Conservation (phyloP, 2,113 vertebrate species). For the Struthio camelus region DNA sequence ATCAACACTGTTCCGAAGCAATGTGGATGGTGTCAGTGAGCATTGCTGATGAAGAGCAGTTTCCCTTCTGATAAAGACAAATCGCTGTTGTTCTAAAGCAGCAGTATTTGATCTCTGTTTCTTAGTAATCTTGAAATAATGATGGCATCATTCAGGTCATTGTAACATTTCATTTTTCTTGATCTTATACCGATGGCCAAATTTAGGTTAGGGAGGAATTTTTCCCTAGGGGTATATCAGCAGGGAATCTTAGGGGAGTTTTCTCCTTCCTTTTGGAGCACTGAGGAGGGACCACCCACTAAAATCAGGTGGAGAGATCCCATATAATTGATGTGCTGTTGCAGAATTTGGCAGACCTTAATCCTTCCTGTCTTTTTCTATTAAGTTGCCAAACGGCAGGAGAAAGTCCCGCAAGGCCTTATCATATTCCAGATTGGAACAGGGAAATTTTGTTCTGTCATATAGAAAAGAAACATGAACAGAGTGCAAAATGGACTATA, state of each 20-base stretch:
- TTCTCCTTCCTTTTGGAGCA: background rate
- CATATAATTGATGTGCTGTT: background rate
- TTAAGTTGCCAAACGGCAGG: slow-evolving; percentile 30
- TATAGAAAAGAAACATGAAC: slow-evolving; percentile 34
- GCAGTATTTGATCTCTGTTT: background rate
- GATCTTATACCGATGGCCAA: slow-evolving; percentile 14
- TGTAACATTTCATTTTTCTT: slow-evolving; percentile 44
- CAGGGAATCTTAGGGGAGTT: background rate
- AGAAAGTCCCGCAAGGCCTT: background rate
- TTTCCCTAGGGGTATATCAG: background rate
- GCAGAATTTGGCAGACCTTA: background rate
- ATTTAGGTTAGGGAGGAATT: background rate
- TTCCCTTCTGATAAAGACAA: background rate
- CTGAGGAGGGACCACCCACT: background rate
- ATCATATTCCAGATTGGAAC: slow-evolving; percentile 50
- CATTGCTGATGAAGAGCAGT: background rate
- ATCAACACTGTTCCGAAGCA: background rate
- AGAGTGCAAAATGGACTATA: slow-evolving; percentile 25
- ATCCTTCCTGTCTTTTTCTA: slow-evolving; percentile 12
- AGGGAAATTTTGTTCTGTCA: slow-evolving; percentile 41
- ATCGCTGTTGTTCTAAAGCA: background rate
- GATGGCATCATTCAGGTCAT: background rate
- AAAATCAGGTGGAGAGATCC: background rate
- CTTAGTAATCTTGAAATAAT: slow-evolving; percentile 13
- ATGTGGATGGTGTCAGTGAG: background rate